phyloP scores from a whole-genome alignment of 2,113 vertebrate species.

The Rhinoptilus africanus region DNA sequence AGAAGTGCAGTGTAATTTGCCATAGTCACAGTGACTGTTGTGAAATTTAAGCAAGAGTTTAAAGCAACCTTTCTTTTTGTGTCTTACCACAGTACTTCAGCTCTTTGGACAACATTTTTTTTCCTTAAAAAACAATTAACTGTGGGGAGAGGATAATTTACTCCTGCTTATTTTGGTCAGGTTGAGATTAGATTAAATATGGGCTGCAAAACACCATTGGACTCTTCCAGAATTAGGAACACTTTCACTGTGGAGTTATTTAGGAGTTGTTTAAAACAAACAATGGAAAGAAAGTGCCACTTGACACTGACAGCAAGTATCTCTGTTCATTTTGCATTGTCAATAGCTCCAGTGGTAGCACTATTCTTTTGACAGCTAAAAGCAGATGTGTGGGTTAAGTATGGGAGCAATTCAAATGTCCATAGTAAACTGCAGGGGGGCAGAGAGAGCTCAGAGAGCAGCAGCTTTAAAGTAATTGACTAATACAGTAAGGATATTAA shows the following conservation, averaged over 20 bases:
- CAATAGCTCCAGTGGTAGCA: slow-evolving; percentile 76
- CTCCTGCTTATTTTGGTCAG: not conserved
- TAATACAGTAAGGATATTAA: slow-evolving; percentile 99
- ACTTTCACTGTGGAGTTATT: slow-evolving; percentile 49
- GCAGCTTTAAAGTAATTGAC: slow-evolving; percentile 98
- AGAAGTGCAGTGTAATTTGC: slow-evolving; percentile 59
- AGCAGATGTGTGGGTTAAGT: slow-evolving; percentile 85
- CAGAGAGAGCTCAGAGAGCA: slow-evolving; percentile 85
- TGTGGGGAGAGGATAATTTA: not conserved
- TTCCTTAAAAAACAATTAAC: not conserved
- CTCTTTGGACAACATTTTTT: not conserved
- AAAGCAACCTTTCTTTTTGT: not conserved
- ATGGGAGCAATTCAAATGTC: slow-evolving; percentile 87
- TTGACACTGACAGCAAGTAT: slow-evolving; percentile 72
- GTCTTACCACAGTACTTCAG: not conserved
- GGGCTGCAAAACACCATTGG: accelerated
- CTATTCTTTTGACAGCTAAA: slow-evolving; percentile 81
- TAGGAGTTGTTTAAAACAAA: slow-evolving; percentile 67
- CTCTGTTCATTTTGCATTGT: slow-evolving; percentile 74
- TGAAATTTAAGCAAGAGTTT: slow-evolving; percentile 57
- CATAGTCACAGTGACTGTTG: not conserved
- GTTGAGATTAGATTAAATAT: not conserved
- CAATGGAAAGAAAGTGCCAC: slow-evolving; percentile 69
- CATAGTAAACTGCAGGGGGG: slow-evolving; percentile 82
- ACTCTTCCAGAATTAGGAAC: slow-evolving; percentile 12